A percentile compares a stretch with the other conserved stretches of the same genome.
These are phyloP conservation scores for Protaetia brevitarsis DNA, from an alignment of 1,140 invertebrate species.

Conservation along the genomic window DNA sequence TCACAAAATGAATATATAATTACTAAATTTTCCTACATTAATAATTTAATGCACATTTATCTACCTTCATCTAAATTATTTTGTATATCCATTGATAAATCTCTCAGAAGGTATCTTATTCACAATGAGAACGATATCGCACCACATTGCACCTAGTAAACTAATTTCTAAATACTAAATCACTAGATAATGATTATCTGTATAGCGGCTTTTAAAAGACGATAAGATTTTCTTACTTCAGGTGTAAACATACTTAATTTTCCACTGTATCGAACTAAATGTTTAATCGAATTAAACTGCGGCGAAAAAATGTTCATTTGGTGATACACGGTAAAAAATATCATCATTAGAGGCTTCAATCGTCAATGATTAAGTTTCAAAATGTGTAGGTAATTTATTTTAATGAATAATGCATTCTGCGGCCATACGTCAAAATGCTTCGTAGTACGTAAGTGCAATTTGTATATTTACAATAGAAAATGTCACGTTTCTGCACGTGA, in stretches of 20 bases:
- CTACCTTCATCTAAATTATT: background rate
- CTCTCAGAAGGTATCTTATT: background rate
- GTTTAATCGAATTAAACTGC: too few relatives aligned
- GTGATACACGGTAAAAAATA: too few relatives aligned
- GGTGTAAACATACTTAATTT: too few relatives aligned
- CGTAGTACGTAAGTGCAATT: background rate
- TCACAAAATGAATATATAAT: too few relatives aligned
- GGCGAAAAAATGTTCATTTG: too few relatives aligned
- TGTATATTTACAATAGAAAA: constrained; percentile 11
- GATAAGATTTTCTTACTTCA: constrained; percentile 1
- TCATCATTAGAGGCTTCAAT: too few relatives aligned
- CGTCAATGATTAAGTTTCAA: too few relatives aligned
- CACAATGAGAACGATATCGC: background rate
- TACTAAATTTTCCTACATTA: too few relatives aligned
- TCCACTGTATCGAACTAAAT: too few relatives aligned
- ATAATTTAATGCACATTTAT: background rate
- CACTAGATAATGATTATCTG: constrained; percentile 1
- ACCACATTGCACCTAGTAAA: background rate
- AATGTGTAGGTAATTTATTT: too few relatives aligned
- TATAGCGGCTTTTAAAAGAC: background rate
- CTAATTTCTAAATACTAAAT: constrained; percentile 1
- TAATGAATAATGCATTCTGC: too few relatives aligned
- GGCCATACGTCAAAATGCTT: background rate
- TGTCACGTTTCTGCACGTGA: background rate
- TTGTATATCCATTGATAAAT: background rate